These are phyloP conservation scores for Euproctis similis DNA, from an alignment of 2,888 invertebrate genomes.

Conservation along the genomic window DNA sequence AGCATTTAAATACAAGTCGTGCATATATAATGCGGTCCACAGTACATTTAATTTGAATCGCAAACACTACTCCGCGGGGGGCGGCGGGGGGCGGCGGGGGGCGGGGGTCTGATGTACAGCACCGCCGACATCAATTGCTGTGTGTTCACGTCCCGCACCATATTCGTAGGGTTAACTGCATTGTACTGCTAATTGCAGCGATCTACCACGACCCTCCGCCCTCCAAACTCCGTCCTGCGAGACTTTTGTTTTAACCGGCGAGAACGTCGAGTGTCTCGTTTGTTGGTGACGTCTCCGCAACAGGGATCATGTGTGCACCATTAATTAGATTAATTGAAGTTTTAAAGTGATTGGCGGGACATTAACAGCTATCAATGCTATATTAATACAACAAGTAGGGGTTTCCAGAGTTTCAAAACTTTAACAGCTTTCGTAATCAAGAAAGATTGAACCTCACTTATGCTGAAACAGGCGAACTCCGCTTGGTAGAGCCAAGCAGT, in stretches of 20 bases:
- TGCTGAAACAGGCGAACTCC: no score
- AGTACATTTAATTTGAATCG: conserved; percentile 8
- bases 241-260: conserved; percentile 8
- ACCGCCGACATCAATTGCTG: conserved; percentile 18
- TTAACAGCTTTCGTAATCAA: no score
- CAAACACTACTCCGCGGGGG: conserved; percentile 12
- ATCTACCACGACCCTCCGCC: conserved; percentile 20
- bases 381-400: no score
- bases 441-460: no score
- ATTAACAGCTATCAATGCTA: no score
- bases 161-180: conserved; percentile 37
- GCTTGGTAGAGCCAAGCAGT: no score
- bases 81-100: conserved; percentile 7
- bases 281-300: no score
- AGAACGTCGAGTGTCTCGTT: conserved; percentile 10
- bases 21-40: conserved; percentile 2
- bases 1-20: not conserved
- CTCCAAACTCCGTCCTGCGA: no score
- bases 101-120: not conserved
- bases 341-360: no score
- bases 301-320: no score
- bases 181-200: conserved; percentile 33
- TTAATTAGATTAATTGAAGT: no score
- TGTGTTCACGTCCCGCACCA: conserved; percentile 31
- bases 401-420: no score